These are phyloP conservation scores for Anser cygnoides DNA, from an alignment of 2,113 vertebrate genomes.

Conservation along the genomic window DNA sequence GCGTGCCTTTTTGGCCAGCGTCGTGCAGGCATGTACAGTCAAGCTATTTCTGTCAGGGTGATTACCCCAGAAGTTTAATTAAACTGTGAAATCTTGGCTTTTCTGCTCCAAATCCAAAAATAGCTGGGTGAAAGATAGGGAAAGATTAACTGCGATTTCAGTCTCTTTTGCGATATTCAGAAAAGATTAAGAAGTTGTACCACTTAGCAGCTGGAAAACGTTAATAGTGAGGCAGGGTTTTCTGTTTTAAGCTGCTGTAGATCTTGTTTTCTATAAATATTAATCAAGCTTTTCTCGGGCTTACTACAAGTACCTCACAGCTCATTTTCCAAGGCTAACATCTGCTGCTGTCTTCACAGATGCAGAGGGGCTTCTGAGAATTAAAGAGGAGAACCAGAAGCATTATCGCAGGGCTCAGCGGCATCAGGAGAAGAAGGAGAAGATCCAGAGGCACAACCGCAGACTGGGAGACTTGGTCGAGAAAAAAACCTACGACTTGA, in stretches of 20 bases:
- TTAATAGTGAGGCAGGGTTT: neutral
- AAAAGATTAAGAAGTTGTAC: neutral
- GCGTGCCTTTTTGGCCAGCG: neutral
- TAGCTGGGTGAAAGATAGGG: neutral
- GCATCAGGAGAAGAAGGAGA: conserved; percentile 96
- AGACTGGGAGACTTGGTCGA: conserved; percentile 89
- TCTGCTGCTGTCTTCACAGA: conserved; percentile 74
- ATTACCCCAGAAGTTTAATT: conserved; percentile 45
- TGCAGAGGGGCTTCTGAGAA: conserved; percentile 83
- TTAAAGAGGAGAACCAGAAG: conserved; percentile 91
- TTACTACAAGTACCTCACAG: neutral
- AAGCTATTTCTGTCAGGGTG: conserved; percentile 16
- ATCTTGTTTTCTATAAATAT: conserved; percentile 5
- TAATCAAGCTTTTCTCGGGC: neutral
- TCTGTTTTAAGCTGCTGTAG: neutral
- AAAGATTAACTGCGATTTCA: conserved; percentile 1
- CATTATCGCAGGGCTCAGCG: conserved; percentile 89
- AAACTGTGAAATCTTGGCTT: conserved; percentile 30
- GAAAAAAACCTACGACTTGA: conserved; percentile 82
- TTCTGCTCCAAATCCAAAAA: conserved; percentile 34
- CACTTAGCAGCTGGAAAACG: neutral
- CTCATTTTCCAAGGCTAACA: neutral
- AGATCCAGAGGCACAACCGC: conserved; percentile 91
- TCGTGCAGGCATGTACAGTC: neutral
- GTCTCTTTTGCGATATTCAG: neutral